These are phyloP conservation scores for Orussus abietinus DNA, from an alignment of 1,140 invertebrate genomes.

Conservation along the genomic window DNA sequence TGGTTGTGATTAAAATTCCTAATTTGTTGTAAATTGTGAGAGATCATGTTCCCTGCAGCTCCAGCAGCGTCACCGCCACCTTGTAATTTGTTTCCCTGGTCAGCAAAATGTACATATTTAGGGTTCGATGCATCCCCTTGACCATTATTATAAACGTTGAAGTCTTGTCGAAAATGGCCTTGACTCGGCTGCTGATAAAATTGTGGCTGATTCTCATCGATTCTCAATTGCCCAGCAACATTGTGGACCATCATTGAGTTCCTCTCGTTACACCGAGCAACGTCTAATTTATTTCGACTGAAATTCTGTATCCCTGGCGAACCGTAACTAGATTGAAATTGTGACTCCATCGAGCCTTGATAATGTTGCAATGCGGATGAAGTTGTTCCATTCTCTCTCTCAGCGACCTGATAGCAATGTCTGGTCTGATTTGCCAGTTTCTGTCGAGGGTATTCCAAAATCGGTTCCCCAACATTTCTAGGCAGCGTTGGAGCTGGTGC, in stretches of 20 bases:
- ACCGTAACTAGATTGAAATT: too few relatives aligned
- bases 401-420: conserved; percentile 16
- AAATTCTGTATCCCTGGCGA: conserved; percentile 3
- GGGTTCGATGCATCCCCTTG: conserved; percentile 9
- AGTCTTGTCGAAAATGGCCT: neutral
- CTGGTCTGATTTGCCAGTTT: neutral
- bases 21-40: neutral
- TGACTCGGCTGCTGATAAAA: neutral
- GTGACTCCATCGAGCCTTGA: too few relatives aligned
- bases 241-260: neutral
- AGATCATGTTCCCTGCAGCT: conserved; percentile 3
- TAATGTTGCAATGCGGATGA: conserved; percentile 6
- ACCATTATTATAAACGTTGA: conserved; percentile 8
- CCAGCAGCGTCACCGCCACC: too few relatives aligned
- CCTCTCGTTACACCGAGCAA: neutral
- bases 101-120: neutral
- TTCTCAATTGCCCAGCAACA: neutral
- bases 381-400: conserved; percentile 17
- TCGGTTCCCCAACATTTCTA: conserved; percentile 6
- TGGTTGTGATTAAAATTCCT: conserved; percentile 14
- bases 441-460: conserved; percentile 16
- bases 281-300: neutral
- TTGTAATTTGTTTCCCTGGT: too few relatives aligned
- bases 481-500: conserved; percentile 18
- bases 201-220: neutral